Evolutionary conservation across 2,113 vertebrate species (phyloP).

Genomic region (Callaeas wilsoni): DNA sequence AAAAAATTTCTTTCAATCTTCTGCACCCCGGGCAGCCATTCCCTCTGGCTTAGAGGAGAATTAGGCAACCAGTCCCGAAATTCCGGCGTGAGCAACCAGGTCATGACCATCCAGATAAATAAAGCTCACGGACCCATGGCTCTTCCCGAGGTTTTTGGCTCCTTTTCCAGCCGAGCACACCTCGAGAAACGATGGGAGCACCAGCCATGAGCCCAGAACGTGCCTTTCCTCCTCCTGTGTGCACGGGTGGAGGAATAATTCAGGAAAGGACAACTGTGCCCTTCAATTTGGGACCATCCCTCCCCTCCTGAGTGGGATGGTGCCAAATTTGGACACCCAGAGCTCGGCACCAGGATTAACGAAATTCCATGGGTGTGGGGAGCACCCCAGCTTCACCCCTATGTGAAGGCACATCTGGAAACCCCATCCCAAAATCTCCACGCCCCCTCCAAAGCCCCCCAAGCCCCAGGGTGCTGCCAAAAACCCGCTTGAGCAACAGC

Average conservation of each 20-base stretch:
- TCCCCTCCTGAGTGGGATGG: rapidly evolving
- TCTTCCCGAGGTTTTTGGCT: neutral
- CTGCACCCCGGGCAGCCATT: neutral
- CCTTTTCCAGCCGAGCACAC: neutral
- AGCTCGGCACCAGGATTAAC: rapidly evolving
- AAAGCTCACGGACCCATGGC: rapidly evolving
- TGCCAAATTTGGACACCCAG: neutral
- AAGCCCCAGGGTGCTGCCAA: neutral
- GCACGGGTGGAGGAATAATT: rapidly evolving
- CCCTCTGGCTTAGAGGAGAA: neutral
- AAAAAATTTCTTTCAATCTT: neutral
- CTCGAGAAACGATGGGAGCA: rapidly evolving
- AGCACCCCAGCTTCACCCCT: neutral
- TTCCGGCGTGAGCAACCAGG: neutral
- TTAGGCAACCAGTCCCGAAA: neutral
- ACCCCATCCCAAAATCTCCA: neutral
- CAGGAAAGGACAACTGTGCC: neutral
- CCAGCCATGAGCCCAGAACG: neutral
- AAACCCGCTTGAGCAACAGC: neutral
- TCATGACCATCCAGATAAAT: neutral
- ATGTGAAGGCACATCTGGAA: neutral
- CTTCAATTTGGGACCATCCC: too few relatives aligned
- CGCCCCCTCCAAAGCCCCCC: rapidly evolving
- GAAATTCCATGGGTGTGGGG: rapidly evolving
- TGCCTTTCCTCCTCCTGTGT: neutral